Percentiles rank a stretch among this genome's conserved stretches.
Conservation (phyloP, 53 echinoderm and acorn worm genomes). For the Antedon mediterranea region DNA sequence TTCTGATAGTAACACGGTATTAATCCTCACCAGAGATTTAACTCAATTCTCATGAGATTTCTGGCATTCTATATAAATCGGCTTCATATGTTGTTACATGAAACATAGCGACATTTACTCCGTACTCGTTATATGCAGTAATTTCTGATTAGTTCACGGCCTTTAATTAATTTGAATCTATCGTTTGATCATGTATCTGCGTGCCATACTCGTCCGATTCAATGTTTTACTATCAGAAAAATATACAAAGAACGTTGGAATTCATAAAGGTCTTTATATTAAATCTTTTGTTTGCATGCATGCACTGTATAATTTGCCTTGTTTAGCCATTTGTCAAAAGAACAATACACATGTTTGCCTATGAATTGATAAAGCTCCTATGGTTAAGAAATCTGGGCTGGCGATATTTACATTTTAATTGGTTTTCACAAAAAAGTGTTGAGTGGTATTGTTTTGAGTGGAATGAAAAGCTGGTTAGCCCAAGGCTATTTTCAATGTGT, state of each 20-base stretch:
- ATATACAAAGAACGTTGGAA: background rate
- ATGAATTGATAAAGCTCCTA: background rate
- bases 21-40: background rate
- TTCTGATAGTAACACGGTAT: background rate
- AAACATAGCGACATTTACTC: background rate
- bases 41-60: background rate
- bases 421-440: background rate
- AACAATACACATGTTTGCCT: background rate
- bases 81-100: background rate
- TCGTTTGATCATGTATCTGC: background rate
- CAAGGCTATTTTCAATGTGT: background rate
- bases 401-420: constrained; percentile 1
- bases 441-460: background rate
- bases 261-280: background rate
- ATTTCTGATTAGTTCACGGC: background rate
- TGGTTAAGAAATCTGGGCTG: background rate
- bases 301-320: background rate
- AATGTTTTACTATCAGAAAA: background rate
- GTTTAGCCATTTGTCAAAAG: background rate
- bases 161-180: constrained; percentile 1
- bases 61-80: background rate
- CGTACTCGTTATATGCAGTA: background rate
- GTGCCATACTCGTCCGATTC: background rate
- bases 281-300: background rate
- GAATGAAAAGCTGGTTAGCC: background rate